Base-by-base conservation (phyloP, 2,797 vertebrate genomes). In the Pyrocephalus nanus region DNA sequence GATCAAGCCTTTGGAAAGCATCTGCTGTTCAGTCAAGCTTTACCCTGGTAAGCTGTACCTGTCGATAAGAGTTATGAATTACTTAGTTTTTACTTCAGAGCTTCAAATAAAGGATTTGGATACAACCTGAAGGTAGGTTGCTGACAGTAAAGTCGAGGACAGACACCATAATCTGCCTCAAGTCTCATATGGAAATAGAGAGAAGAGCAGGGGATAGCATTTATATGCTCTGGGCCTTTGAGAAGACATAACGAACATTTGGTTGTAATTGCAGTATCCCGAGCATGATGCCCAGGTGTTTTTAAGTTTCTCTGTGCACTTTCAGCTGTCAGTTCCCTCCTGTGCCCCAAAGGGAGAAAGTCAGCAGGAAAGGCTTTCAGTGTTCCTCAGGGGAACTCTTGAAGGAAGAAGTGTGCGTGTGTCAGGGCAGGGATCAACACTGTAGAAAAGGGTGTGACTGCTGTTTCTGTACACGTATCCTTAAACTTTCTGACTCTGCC, bases 391-490 rank as follows among this genome's bases (percentile, higher is more conserved):
- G 78, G 62, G 55, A 67, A 89, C 67, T 7, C 34, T 22, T 32
- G 47, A 58, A 26, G 2, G 58, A 58, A 77, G 75, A 15, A 34
- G 22, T 1, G 1, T 4, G 13, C 2, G 0, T n/a, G 53, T 32
- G 40, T 62, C 66, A 84, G 76, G 51, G 34, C 36, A 11, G 0
- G 5, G 90, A 54, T 42, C 47, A 50, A 1, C 4, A 0, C 48
- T 12, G 32, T 2, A 70, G 64, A 50, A 43, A 53, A 76, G 93
- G 89, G 87, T 1, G 38, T 4, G n/a, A 47, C 78, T 34, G 32
- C 45, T 42, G 20, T 29, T 77, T 20, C 84, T 48, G 43, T 3
- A 19, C 47, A 30, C 20, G 9, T 17, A 34, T 7, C 51, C 43
- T 34, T 54, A 25, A 36, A 38, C 20, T 11, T 32, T 34, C 88